These are phyloP conservation scores for Crypturellus tataupa DNA, from an alignment of 2,797 vertebrate species.

Conservation along the genomic window DNA sequence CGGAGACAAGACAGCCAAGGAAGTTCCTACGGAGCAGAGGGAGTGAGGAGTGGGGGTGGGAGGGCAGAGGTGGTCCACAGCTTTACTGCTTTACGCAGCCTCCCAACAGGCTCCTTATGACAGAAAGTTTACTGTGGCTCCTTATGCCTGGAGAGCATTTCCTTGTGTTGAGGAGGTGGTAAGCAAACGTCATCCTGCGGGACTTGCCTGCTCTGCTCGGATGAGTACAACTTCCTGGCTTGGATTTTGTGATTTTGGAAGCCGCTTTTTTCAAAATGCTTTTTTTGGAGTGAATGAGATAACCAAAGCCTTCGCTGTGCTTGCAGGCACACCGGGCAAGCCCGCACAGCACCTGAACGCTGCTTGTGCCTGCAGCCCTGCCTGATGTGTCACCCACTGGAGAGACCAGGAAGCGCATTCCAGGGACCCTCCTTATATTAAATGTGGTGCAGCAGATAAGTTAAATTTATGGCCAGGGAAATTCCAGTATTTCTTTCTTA, in stretches of 20 bases:
- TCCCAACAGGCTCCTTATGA: too few relatives aligned
- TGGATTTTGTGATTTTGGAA: not conserved
- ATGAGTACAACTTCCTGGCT: not conserved
- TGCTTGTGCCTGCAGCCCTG: not conserved
- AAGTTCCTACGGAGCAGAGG: not conserved
- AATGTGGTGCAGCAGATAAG: not conserved
- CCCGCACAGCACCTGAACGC: not conserved
- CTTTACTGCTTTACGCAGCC: too few relatives aligned
- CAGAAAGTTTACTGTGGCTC: not conserved
- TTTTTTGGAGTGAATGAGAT: not conserved
- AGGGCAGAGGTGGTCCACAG: not conserved
- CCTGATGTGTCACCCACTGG: not conserved
- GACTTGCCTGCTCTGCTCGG: not conserved
- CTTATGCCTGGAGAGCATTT: not conserved
- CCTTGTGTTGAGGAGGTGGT: not conserved
- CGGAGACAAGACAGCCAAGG: too few relatives aligned
- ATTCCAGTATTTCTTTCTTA: not conserved
- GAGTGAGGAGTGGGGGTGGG: accelerated
- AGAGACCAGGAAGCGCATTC: too few relatives aligned
- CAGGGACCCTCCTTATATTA: not conserved
- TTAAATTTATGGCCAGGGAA: not conserved
- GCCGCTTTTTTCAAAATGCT: too few relatives aligned
- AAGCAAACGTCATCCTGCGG: not conserved
- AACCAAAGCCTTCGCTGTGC: not conserved
- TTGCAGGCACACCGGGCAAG: not conserved